Evolutionary conservation across 2,888 invertebrate genomes (phyloP), one percentile per base, ranked within the genome.

Genomic region (Noctua janthe): DNA sequence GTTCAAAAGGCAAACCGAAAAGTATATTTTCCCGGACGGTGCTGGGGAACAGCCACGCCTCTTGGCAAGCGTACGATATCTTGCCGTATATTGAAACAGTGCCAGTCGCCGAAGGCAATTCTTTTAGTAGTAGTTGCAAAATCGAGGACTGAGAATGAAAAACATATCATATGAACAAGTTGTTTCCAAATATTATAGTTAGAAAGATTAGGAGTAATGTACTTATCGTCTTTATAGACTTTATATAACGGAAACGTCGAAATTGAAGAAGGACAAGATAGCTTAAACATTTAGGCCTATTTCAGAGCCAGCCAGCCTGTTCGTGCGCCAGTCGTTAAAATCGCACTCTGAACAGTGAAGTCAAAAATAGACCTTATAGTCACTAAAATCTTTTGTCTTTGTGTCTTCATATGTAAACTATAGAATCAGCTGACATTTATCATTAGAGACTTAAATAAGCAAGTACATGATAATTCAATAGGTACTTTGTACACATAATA

Each of bases 11-110:
- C 86, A 97, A 95, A 1, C 99, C 99, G 93, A 99, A 99, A n/a
- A 98, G 94, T 90, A 99, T 98, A 94, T 99, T 99, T 92, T 99
- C 98, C 74, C 98, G 96, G 1, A 99, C 97, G 1, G 98, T 98
- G 29, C 98, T 97, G 1, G 98, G 98, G 92, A 98, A 98, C 0
- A 98, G 97, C 99, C 99, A 99, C 13, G 99, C 97, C 92, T 99
- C 98, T 94, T 99, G 99, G 87, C 98, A 97, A 0, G 98, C 98
- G 94, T 99, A 99, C 49, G 98, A 98, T 23, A 98, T 81, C 59
- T 92, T 95, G 5, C 98, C 99, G 74, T 97, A 97, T 23, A 98
- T 96, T 76, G 97, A 96, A 39, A 98, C 94, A 20, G 95, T 96
- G 66, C 99, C 99, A 72, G 93, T 91, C 10, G 95, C 94, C 56